Evolutionary conservation across 2,797 vertebrate species (phyloP), one percentile per base, ranked within the genome.

Genomic region (Silurus lanzhouensis): DNA sequence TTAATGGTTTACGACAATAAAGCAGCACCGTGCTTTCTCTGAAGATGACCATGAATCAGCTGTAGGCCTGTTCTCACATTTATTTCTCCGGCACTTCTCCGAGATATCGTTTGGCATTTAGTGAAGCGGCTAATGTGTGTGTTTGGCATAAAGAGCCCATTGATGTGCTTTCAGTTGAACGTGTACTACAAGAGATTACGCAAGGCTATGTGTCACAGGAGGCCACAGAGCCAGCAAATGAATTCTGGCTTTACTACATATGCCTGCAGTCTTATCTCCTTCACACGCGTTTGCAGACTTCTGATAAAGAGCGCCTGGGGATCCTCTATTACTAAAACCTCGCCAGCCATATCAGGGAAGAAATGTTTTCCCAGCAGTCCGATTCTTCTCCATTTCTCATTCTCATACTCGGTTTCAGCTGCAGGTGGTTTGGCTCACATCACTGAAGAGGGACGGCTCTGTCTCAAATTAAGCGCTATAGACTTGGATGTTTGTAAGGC

Each of bases 141-240:
- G 91, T 88, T 91, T 91, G 92, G 86, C 91, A 91, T 91, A 94
- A 93, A 94, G 92, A 92, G 89, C 90, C 91, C 89, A 93, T 93
- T 93, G 94, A 93, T 90, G 86, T 82, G 88, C 91, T 92, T 90
- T 92, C 89, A 87, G 91, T 87, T 92, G 91, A 91, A 88, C 92
- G 63, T 93, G 94, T 95, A 88, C 88, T 91, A 94, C 94, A 92
- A 88, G 89, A 94, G 94, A 95, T 95, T 95, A 94, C 92, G 92
- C 92, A 89, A 89, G 92, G 90, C 93, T 92, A 92, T 91, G 92
- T 94, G 94, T 94, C 91, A 88, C 87, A 55, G 88, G 88, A 84
- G 90, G 83, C 55, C 75, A 68, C 76, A 82, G 84, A 90, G 90
- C 87, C 90, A 86, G 84, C 88, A 87, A 88, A 87, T 90, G 89